Percentiles rank a stretch among this genome's conserved stretches.
Conservation (phyloP, 2,113 vertebrate species). For the Dendropsophus ebraccatus region DNA sequence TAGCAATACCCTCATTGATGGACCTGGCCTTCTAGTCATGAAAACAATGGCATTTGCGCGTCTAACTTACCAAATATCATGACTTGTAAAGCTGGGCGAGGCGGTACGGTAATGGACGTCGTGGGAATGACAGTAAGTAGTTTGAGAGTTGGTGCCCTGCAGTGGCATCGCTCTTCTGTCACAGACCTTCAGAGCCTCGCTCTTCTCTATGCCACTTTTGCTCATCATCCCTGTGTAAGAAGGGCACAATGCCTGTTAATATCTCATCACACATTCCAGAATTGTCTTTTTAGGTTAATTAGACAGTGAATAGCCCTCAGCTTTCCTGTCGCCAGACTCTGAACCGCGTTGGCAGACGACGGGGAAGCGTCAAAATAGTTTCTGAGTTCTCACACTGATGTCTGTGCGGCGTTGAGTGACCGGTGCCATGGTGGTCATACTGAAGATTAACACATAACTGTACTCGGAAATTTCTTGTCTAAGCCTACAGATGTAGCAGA, state of each 20-base stretch:
- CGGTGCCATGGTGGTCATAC: neutral
- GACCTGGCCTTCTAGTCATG: too few relatives aligned
- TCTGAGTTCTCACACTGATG: neutral
- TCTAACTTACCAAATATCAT: neutral
- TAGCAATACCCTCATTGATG: too few relatives aligned
- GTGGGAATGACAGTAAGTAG: neutral
- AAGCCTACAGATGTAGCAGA: too few relatives aligned
- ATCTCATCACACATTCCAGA: neutral
- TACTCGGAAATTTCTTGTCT: too few relatives aligned
- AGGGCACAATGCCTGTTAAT: constrained; percentile 1
- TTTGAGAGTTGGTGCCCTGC: neutral
- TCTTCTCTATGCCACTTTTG: neutral
- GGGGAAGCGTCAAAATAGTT: neutral
- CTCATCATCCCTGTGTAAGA: neutral
- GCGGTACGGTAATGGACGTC: neutral
- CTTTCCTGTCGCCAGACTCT: neutral
- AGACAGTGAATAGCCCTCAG: neutral
- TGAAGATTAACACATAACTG: too few relatives aligned
- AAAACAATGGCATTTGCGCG: too few relatives aligned
- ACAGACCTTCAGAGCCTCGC: neutral
- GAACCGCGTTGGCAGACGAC: neutral
- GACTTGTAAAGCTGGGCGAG: neutral
- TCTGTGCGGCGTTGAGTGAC: neutral
- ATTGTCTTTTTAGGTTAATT: constrained; percentile 16
- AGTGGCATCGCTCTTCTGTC: neutral